Base-by-base conservation (phyloP, 2,888 invertebrate genomes). In the Macrosiphum euphorbiae region DNA sequence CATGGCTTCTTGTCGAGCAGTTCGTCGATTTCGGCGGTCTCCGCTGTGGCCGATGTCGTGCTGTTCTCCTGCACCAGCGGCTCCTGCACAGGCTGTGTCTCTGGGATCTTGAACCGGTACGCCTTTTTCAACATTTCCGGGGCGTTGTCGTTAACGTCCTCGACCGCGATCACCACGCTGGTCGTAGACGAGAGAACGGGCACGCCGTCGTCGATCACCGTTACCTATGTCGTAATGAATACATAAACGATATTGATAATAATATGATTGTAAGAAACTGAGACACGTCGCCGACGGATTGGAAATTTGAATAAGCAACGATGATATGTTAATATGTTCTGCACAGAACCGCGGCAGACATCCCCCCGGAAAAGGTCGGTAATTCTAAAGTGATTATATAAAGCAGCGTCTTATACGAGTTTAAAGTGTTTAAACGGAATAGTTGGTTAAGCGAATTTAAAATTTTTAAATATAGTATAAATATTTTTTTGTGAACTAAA, bases 121-220 rank as follows among this genome's bases (percentile, higher is more conserved):
- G 98, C 97, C 95, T 97, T 97, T 95, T 98, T 97, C 95, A 98
- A 97, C 96, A 98, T 98, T 95, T 97, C 97, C 5, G 99, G 99
- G 94, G 97, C 97, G 96, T 98, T 98, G 96, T 99, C 99, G 96
- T 99, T 99, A 95, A 98, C 96, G 96, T 99, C 99, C 87, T 97
- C 97, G 58, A 99, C 97, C 94, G 97, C 96, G 85, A 99, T 97
- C 94, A 97, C 97, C 91, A 99, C 97, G 95, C 98, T 97, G 92
- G 98, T 98, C 58, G 98, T 97, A 88, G 98, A 97, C 86, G 97
- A 97, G 95, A 98, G 96, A 26, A 92, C 88, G 16, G 98, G 98
- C 26, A 96, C 96, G 24, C 97, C 98, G 95, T 97, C 97, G 96
- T 99, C 99, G 93, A 97, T 97, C 95, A 98, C 98, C 94, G 97